phyloP scores from a whole-genome alignment of 2,888 invertebrate species.

The Andrena fulva region DNA sequence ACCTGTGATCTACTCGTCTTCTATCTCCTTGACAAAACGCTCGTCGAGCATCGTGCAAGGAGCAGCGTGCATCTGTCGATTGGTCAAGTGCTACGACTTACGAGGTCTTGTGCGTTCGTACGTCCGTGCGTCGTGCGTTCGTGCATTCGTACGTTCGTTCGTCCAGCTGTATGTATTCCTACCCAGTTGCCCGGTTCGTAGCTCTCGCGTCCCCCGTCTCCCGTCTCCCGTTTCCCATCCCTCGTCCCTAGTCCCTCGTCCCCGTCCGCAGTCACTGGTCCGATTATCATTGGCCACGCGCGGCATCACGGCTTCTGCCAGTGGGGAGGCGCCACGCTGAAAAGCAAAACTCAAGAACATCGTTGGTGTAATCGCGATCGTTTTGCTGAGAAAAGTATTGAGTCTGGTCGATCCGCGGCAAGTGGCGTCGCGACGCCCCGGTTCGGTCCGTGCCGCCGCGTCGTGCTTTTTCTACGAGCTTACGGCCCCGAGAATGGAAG shows the following conservation, averaged over 20 bases:
- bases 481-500: slow-evolving; percentile 85
- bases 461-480: neutral
- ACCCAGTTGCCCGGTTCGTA: slow-evolving; percentile 7
- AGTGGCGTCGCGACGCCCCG: slow-evolving; percentile 48
- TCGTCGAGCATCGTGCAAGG: slow-evolving; percentile 8
- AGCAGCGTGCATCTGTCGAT: slow-evolving; percentile 1
- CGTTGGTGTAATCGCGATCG: slow-evolving; percentile 34
- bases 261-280: slow-evolving; percentile 19
- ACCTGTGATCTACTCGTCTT: slow-evolving; percentile 17
- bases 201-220: slow-evolving; percentile 14
- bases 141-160: slow-evolving; percentile 2
- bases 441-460: slow-evolving; percentile 24
- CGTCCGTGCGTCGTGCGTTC: neutral
- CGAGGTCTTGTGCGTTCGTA: neutral
- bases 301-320: slow-evolving; percentile 39
- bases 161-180: neutral
- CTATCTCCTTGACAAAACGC: slow-evolving; percentile 13
- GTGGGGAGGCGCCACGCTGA: slow-evolving; percentile 66
- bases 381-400: slow-evolving; percentile 2
- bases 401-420: neutral
- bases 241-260: slow-evolving; percentile 10
- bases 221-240: slow-evolving; percentile 2
- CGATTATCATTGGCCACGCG: slow-evolving; percentile 57
- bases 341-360: slow-evolving; percentile 53
- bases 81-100: slow-evolving; percentile 5